Evolutionary conservation across 2,113 vertebrate genomes (phyloP).

Genomic region (Eptatretus burgeri): DNA sequence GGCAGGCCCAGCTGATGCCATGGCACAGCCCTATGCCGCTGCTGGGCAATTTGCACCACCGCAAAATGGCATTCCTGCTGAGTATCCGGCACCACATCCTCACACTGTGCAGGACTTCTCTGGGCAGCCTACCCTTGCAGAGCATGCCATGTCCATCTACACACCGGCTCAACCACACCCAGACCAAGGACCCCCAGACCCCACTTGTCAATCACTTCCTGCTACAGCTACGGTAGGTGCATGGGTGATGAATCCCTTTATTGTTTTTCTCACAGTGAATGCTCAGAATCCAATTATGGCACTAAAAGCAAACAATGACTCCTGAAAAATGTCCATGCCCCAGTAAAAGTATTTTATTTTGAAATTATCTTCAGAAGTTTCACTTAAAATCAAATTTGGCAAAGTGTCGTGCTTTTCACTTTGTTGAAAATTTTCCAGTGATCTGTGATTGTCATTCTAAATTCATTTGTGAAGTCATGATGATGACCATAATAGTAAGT

Average conservation of each 20-base stretch:
- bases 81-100: constrained; percentile 2
- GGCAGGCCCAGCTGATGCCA: constrained; percentile 2
- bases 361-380: no score
- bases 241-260: background rate
- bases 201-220: background rate
- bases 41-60: constrained; percentile 1
- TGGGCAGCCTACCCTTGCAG: constrained; percentile 4
- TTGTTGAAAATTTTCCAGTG: no score
- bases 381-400: no score
- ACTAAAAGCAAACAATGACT: no score
- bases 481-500: no score
- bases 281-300: no score
- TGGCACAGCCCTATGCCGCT: constrained; percentile 1
- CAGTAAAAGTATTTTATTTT: no score
- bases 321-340: no score
- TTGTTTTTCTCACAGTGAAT: no score
- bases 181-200: background rate
- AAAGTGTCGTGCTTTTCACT: no score
- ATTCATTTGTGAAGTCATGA: no score
- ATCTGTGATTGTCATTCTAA: no score
- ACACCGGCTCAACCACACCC: constrained; percentile 1
- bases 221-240: constrained; percentile 1
- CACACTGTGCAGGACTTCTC: constrained; percentile 2
- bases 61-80: constrained; percentile 4
- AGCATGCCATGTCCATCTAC: constrained; percentile 6